Evolutionary conservation across 2,888 invertebrate species (phyloP).

Genomic region (Sussaba pulchella): DNA sequence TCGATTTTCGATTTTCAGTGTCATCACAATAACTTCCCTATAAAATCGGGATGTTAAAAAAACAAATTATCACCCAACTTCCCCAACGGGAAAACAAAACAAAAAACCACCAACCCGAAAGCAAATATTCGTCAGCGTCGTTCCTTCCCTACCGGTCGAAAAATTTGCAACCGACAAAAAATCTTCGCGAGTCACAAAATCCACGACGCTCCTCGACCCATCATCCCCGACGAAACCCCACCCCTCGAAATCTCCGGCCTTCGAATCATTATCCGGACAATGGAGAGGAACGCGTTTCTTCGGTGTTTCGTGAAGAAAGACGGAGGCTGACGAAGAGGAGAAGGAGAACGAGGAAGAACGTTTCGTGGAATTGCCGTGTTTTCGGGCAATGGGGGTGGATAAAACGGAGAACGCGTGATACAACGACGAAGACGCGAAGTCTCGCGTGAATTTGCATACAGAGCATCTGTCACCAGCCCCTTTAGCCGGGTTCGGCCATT

Average conservation of each 20-base stretch:
- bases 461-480: constrained; percentile 84
- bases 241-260: background rate
- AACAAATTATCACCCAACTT: too few relatives aligned
- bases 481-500: constrained; percentile 82
- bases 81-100: too few relatives aligned
- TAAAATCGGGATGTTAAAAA: too few relatives aligned
- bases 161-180: background rate
- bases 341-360: constrained; percentile 45
- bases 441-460: constrained; percentile 82
- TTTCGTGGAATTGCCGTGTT: constrained; percentile 40
- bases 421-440: constrained; percentile 63
- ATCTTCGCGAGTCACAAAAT: background rate
- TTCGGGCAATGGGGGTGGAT: constrained; percentile 35
- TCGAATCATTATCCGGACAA: constrained; percentile 5
- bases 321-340: background rate
- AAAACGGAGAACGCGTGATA: too few relatives aligned
- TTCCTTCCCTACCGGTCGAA: too few relatives aligned
- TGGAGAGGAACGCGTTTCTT: constrained; percentile 6
- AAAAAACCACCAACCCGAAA: too few relatives aligned
- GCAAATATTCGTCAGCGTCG: too few relatives aligned
- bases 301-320: constrained; percentile 6
- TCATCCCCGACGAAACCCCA: background rate
- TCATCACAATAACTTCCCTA: too few relatives aligned
- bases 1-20: too few relatives aligned
- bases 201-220: background rate